Evolutionary conservation across 2,113 vertebrate genomes (phyloP).

Genomic region (Nipponia nippon): DNA sequence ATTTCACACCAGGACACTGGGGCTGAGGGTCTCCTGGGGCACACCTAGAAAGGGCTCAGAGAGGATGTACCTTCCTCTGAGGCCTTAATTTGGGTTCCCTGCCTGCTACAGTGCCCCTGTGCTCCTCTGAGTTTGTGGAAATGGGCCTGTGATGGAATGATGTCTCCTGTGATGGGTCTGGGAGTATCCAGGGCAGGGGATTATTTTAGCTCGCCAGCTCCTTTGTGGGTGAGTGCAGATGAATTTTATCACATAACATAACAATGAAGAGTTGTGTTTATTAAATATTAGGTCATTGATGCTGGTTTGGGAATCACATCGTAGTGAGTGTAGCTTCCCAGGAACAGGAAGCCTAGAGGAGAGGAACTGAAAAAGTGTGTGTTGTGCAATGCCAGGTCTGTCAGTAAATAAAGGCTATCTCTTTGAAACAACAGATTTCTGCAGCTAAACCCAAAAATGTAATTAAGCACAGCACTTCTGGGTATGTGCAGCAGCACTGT

Average conservation of each 20-base stretch:
- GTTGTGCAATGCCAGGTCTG: not conserved
- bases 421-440: not conserved
- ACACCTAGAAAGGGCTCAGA: not conserved
- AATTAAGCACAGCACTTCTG: not conserved
- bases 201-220: not conserved
- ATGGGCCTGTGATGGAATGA: not conserved
- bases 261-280: not conserved
- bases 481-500: not conserved
- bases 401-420: not conserved
- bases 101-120: not conserved
- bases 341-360: not conserved
- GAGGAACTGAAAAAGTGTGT: not conserved
- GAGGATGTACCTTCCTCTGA: not conserved
- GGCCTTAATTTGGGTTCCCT: not conserved
- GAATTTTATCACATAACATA: not conserved
- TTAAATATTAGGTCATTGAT: not conserved
- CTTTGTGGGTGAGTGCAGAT: not conserved
- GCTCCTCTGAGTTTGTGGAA: not conserved
- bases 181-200: not conserved
- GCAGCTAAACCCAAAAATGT: not conserved
- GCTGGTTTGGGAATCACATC: fast-evolving
- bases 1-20: not conserved
- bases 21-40: not conserved
- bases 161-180: not conserved
- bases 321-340: not conserved